A percentile compares a stretch with the other conserved stretches of the same genome.
These are phyloP conservation scores for Acanthopleura granulata DNA, from an alignment of 2,888 invertebrate genomes.

Conservation along the genomic window DNA sequence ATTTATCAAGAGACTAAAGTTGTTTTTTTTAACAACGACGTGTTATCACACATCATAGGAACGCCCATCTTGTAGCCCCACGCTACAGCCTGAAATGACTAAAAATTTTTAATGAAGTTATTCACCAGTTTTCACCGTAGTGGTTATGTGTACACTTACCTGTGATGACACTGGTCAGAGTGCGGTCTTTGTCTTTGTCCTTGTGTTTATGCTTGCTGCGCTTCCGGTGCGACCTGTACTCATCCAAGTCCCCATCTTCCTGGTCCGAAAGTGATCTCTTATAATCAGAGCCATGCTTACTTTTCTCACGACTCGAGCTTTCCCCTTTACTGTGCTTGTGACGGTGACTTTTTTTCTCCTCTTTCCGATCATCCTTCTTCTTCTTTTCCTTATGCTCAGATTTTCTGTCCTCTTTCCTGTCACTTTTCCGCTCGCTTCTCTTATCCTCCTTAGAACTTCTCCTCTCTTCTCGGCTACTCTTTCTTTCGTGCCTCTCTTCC, in stretches of 20 bases:
- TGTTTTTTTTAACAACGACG: too few relatives aligned
- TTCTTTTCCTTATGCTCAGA: slow-evolving; percentile 18
- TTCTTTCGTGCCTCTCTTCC: slow-evolving; percentile 26
- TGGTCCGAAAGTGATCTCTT: background rate
- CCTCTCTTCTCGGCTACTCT: slow-evolving; percentile 21
- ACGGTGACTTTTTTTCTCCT: background rate
- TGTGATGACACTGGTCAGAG: too few relatives aligned
- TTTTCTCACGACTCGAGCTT: background rate
- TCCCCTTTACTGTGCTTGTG: background rate
- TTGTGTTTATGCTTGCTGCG: background rate
- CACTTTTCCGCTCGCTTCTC: slow-evolving; percentile 18
- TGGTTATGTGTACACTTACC: too few relatives aligned
- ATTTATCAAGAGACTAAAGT: too few relatives aligned
- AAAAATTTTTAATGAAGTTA: too few relatives aligned
- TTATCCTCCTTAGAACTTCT: slow-evolving; percentile 22
- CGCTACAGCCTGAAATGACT: too few relatives aligned
- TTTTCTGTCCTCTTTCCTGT: slow-evolving; percentile 7
- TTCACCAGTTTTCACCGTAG: too few relatives aligned
- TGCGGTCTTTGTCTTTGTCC: background rate
- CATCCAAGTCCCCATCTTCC: background rate
- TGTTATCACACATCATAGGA: too few relatives aligned
- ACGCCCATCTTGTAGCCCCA: too few relatives aligned
- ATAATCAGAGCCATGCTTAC: background rate
- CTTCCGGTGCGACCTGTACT: background rate
- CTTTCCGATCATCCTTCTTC: slow-evolving; percentile 11